phyloP scores from a whole-genome alignment of 1,140 invertebrate genomes.

The Bombus superbus region DNA sequence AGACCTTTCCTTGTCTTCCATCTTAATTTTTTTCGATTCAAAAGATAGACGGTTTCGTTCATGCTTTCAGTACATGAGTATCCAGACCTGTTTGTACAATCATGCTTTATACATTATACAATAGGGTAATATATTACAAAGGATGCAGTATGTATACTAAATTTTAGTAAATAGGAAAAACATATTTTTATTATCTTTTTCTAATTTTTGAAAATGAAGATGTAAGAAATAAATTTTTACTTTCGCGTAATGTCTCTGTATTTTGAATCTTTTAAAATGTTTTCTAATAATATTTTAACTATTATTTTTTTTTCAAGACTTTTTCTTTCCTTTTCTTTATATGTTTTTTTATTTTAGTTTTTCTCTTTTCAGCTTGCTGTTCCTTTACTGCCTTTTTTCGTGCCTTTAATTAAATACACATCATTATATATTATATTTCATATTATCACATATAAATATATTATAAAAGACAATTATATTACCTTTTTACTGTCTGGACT shows the following conservation, averaged over 20 bases:
- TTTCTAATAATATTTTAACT: background rate
- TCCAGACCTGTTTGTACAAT: no score
- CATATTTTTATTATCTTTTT: conserved; percentile 17
- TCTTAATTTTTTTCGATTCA: no score
- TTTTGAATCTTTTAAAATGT: background rate
- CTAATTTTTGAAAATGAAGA: background rate
- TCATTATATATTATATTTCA: background rate
- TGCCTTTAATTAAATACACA: conserved; percentile 80
- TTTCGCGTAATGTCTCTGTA: background rate
- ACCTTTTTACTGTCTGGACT: conserved; percentile 93
- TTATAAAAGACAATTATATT: background rate
- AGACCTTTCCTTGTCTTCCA: no score
- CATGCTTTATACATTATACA: background rate
- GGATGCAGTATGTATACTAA: background rate
- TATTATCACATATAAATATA: background rate
- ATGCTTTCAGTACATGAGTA: no score
- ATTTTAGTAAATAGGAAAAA: background rate
- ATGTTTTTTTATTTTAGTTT: conserved; percentile 97
- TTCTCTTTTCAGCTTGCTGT: conserved; percentile 94
- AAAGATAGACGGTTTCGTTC: no score
- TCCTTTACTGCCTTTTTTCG: conserved; percentile 94
- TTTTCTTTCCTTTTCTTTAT: conserved; percentile 96
- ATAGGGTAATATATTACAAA: background rate
- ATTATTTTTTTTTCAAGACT: conserved; percentile 71
- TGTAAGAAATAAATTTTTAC: background rate